These are phyloP conservation scores for Abscondita cerata DNA, from an alignment of 2,888 invertebrate species.

Conservation along the genomic window DNA sequence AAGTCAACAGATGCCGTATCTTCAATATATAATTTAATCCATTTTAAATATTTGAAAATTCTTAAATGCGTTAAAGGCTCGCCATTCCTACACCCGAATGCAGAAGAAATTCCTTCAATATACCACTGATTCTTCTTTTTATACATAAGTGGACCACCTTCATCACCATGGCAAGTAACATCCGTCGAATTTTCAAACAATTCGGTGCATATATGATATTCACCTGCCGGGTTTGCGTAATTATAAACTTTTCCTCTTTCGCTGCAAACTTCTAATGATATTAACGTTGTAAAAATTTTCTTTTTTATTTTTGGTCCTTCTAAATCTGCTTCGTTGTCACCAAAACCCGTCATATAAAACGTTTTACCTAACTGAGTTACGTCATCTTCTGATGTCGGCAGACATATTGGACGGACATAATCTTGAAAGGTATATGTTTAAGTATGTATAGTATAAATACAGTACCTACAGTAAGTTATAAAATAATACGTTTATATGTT, in stretches of 20 bases:
- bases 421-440: not conserved
- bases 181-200: constrained; percentile 2
- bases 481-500: too few species aligned
- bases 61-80: not conserved
- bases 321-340: not conserved
- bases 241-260: not conserved
- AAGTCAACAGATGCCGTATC: too few species aligned
- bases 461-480: too few species aligned
- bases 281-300: constrained; percentile 1
- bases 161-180: constrained; percentile 3
- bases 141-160: too few species aligned
- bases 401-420: constrained; percentile 8
- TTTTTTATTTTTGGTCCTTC: not conserved
- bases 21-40: too few species aligned
- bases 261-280: not conserved
- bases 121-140: not conserved
- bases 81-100: not conserved
- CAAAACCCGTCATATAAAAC: too few species aligned
- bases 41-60: not conserved
- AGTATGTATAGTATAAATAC: too few species aligned
- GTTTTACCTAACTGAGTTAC: too few species aligned
- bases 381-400: too few species aligned
- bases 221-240: not conserved
- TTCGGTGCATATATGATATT: constrained; percentile 1
- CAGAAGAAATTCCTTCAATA: not conserved